Conservation (phyloP, 2,113 vertebrate genomes). For the Pelusios castaneus region DNA sequence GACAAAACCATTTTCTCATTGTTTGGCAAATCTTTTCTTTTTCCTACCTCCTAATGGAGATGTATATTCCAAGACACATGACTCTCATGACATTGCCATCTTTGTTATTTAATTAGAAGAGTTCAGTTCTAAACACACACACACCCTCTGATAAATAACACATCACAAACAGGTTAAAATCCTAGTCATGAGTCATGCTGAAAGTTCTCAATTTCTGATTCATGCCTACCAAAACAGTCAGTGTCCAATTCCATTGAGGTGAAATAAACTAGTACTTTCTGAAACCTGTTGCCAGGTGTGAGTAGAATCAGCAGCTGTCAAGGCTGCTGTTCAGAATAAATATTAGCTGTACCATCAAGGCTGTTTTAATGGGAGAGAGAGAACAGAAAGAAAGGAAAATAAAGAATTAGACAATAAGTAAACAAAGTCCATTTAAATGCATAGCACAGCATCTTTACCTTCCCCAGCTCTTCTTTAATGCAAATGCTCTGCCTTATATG, state of each 20-base stretch:
- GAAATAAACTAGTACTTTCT: background rate
- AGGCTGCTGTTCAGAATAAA: background rate
- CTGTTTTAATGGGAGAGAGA: background rate
- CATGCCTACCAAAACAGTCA: background rate
- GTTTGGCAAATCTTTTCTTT: background rate
- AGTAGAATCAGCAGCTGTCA: background rate
- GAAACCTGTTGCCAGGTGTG: background rate
- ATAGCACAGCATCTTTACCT: constrained; percentile 27
- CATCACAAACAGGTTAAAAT: background rate
- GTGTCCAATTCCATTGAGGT: background rate
- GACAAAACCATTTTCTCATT: background rate
- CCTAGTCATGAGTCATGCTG: background rate
- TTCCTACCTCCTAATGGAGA: background rate
- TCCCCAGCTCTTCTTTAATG: constrained; percentile 42
- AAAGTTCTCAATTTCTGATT: background rate
- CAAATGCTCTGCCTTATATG: background rate
- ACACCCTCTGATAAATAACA: background rate
- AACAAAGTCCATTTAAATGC: constrained; percentile 5
- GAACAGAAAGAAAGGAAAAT: background rate
- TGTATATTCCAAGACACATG: background rate
- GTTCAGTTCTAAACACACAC: background rate
- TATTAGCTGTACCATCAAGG: background rate
- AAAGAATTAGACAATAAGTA: background rate
- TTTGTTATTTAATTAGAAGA: background rate
- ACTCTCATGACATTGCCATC: background rate